Evolutionary conservation across 2,113 vertebrate species (phyloP).

Genomic region (Sphaerodactylus townsendi): DNA sequence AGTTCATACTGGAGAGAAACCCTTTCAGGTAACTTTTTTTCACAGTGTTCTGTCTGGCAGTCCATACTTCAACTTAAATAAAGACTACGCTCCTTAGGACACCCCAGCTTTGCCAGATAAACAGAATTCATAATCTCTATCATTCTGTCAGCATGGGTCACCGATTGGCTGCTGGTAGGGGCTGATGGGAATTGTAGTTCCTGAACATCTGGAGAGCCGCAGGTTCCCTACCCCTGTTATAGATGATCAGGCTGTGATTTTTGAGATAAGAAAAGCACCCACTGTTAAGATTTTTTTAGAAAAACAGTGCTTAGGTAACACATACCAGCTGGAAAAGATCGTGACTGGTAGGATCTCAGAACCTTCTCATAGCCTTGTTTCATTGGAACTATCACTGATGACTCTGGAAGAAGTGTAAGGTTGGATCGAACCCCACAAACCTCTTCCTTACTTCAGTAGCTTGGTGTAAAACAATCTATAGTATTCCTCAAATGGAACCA

Average conservation of each 20-base stretch:
- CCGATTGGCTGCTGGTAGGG: no score
- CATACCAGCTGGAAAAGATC: not conserved
- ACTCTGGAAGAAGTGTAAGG: not conserved
- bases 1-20: conserved; percentile 99
- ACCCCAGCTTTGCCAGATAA: no score
- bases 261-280: not conserved
- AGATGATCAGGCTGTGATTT: not conserved
- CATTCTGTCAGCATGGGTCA: no score
- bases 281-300: not conserved
- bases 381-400: not conserved
- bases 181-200: no score
- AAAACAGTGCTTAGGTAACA: not conserved
- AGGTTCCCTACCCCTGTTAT: no score
- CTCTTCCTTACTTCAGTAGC: not conserved
- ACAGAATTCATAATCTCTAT: no score
- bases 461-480: not conserved
- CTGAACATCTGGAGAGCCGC: no score
- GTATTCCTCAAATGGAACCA: not conserved
- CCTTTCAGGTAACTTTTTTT: conserved; percentile 88
- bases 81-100: no score
- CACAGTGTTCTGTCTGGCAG: fast-evolving
- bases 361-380: not conserved
- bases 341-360: not conserved
- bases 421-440: not conserved
- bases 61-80: not conserved